phyloP scores from a whole-genome alignment of 2,113 vertebrate genomes.

The Geothlypis trichas region DNA sequence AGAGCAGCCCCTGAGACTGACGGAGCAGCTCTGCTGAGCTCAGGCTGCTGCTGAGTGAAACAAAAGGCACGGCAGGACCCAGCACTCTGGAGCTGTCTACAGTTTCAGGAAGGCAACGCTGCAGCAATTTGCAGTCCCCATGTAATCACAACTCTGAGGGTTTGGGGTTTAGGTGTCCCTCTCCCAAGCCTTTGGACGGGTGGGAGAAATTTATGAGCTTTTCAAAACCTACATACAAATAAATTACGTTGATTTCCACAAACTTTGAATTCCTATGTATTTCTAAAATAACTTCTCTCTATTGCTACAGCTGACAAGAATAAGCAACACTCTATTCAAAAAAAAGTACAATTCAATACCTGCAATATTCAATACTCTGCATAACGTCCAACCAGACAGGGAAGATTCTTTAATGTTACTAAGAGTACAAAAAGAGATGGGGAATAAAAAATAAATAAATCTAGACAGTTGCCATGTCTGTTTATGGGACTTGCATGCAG shows the following conservation, averaged over 20 bases:
- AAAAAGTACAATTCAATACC: not conserved
- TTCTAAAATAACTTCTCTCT: not conserved
- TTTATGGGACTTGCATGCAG: not conserved
- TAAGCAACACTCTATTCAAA: not conserved
- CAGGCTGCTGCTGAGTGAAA: not conserved
- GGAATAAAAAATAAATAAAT: not conserved
- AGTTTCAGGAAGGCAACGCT: not conserved
- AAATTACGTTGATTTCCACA: not conserved
- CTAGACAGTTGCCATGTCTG: not conserved
- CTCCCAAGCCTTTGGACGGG: not conserved
- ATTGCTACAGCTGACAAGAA: not conserved
- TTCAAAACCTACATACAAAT: not conserved
- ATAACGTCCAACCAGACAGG: not conserved
- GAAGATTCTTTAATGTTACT: not conserved
- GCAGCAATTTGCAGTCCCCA: not conserved
- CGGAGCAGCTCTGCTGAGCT: not conserved
- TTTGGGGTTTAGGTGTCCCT: not conserved
- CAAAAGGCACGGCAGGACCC: fast-evolving
- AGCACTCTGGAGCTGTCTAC: not conserved
- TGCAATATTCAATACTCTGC: not conserved
- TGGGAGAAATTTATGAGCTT: not conserved
- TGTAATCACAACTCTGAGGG: fast-evolving
- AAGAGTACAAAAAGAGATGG: not conserved
- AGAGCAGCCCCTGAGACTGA: not conserved
- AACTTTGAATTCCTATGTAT: not conserved